These are phyloP conservation scores for Drosophila asahinai DNA, from an alignment of 1,140 invertebrate species.

Conservation along the genomic window DNA sequence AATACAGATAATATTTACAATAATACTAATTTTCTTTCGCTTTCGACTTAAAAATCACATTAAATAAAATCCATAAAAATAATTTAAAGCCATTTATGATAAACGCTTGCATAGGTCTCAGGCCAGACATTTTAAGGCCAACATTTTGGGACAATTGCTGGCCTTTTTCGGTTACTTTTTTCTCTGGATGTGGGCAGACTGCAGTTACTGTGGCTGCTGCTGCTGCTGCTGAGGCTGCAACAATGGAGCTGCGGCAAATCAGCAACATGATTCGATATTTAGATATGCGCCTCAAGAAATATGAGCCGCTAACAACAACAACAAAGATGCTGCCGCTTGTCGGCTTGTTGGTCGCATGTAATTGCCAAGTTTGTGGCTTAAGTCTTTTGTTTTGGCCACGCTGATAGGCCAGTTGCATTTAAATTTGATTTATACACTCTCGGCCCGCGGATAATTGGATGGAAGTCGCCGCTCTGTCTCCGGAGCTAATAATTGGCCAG, in stretches of 20 bases:
- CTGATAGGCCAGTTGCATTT: constrained; percentile 72
- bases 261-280: constrained; percentile 82
- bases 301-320: constrained; percentile 79
- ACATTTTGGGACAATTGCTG: constrained; percentile 8
- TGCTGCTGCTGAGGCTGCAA: constrained; percentile 31
- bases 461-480: constrained; percentile 66
- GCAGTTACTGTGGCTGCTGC: constrained; percentile 5
- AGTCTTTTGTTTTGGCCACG: constrained; percentile 78
- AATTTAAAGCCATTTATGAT: constrained; percentile 1
- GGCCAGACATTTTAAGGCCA: constrained; percentile 4
- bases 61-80: background rate
- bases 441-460: constrained; percentile 73
- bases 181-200: constrained; percentile 16
- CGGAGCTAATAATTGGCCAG: constrained; percentile 26
- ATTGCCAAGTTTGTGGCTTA: constrained; percentile 84
- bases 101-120: too few species aligned
- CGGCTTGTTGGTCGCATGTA: constrained; percentile 65
- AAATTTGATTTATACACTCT: constrained; percentile 82
- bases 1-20: background rate
- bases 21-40: too few species aligned
- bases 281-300: constrained; percentile 81
- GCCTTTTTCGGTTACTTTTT: constrained; percentile 4
- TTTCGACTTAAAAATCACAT: background rate
- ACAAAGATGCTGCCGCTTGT: constrained; percentile 64
- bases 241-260: constrained; percentile 77